These are phyloP conservation scores for Spilogale gracilis DNA, from an alignment of 2,113 vertebrate genomes.

Conservation along the genomic window DNA sequence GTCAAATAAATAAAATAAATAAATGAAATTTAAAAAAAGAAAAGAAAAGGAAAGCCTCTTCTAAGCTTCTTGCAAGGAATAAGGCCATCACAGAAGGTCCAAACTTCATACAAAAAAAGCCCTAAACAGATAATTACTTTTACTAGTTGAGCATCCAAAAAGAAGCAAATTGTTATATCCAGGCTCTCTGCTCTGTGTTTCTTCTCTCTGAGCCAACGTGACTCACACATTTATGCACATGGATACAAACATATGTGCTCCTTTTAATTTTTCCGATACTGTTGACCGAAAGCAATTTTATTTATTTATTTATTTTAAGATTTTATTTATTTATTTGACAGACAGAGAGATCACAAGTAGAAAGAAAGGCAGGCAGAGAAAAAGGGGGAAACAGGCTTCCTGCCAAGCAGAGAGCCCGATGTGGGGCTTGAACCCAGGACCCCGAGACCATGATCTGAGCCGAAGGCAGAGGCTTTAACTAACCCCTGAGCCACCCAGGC, in stretches of 20 bases:
- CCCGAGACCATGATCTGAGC: too few relatives aligned
- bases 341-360: too few relatives aligned
- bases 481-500: too few relatives aligned
- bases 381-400: too few relatives aligned
- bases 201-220: neutral
- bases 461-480: too few relatives aligned
- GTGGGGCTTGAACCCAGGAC: too few relatives aligned
- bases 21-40: too few relatives aligned
- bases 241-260: accelerated
- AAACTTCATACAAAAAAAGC: neutral
- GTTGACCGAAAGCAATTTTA: neutral
- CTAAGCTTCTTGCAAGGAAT: neutral
- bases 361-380: too few relatives aligned
- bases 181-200: neutral
- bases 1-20: too few relatives aligned
- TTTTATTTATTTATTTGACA: too few relatives aligned
- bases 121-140: neutral
- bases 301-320: neutral
- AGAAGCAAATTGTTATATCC: neutral
- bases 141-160: neutral
- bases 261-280: constrained; percentile 16
- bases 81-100: neutral
- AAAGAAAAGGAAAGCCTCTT: neutral
- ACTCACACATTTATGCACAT: neutral
- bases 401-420: too few relatives aligned